Evolutionary conservation across 2,888 invertebrate species (phyloP).

Genomic region (Gnatocerus cornutus): DNA sequence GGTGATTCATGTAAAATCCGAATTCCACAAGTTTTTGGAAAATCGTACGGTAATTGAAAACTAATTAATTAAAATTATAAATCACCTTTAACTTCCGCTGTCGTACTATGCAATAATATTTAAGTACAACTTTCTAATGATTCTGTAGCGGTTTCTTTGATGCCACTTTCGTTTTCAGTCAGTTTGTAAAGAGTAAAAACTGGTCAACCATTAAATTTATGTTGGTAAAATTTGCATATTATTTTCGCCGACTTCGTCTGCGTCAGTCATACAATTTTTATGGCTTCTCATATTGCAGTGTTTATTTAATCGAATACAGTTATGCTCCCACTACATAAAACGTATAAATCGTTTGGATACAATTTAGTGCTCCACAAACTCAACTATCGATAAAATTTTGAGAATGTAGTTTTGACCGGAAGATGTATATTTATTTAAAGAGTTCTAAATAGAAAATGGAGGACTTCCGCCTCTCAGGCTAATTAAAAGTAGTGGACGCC

Average conservation of each 20-base stretch:
- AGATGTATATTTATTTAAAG: conserved; percentile 31
- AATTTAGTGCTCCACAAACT: no score
- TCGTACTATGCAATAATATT: background rate
- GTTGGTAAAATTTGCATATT: background rate
- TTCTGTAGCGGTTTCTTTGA: background rate
- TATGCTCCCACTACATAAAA: background rate
- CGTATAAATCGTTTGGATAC: background rate
- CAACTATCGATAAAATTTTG: no score
- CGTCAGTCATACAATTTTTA: background rate
- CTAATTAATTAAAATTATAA: background rate
- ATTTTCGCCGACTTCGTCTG: conserved; percentile 8
- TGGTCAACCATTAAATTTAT: background rate
- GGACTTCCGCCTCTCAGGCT: conserved; percentile 24
- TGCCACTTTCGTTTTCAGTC: conserved; percentile 5
- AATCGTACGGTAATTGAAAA: no score
- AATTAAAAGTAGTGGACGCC: conserved; percentile 27
- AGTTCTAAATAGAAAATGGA: conserved; percentile 39
- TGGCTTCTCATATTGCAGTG: conserved; percentile 7
- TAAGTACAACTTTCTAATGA: background rate
- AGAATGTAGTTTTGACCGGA: conserved; percentile 9
- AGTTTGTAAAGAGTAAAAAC: background rate
- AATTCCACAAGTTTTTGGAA: no score
- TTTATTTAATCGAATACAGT: conserved; percentile 1
- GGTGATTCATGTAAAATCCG: no score
- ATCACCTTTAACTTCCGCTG: background rate